phyloP scores from a whole-genome alignment of 2,888 invertebrate genomes.

The Poecilobothrus nobilitatus region DNA sequence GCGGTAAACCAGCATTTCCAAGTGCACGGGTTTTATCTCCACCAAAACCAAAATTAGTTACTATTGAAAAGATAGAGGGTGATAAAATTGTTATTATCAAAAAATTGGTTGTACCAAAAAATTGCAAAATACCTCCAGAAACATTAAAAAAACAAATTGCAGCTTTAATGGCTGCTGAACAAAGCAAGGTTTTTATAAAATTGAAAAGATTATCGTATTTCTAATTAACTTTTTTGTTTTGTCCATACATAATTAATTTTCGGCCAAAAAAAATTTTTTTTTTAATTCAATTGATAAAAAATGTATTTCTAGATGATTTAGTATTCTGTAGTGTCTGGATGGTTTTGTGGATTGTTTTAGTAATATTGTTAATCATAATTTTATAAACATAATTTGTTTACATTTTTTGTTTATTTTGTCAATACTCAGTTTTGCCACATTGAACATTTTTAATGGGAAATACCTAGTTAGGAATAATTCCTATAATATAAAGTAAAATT shows the following conservation, averaged over 20 bases:
- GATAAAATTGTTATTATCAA: constrained; percentile 45
- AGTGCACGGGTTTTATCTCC: constrained; percentile 21
- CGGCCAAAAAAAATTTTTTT: neutral
- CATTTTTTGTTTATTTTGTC: no score
- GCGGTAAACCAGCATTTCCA: neutral
- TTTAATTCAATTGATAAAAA: neutral
- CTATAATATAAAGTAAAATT: no score
- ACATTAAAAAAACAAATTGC: constrained; percentile 17
- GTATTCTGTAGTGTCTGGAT: neutral
- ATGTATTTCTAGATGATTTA: neutral
- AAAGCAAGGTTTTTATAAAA: constrained; percentile 11
- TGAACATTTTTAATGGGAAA: no score
- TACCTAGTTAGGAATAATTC: no score
- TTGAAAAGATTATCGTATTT: neutral
- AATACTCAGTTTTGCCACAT: no score
- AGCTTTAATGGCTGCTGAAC: constrained; percentile 4
- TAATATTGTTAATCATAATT: no score
- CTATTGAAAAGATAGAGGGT: constrained; percentile 43
- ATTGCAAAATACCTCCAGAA: constrained; percentile 42
- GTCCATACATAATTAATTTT: no score
- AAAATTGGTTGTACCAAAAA: constrained; percentile 42
- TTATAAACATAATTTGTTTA: no score
- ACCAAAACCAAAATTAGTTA: constrained; percentile 36
- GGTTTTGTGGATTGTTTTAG: no score
- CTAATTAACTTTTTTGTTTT: neutral